A percentile compares a stretch with the other conserved stretches of the same genome.
phyloP scores from a whole-genome alignment of 1,140 invertebrate genomes.

The Nautilus pompilius region DNA sequence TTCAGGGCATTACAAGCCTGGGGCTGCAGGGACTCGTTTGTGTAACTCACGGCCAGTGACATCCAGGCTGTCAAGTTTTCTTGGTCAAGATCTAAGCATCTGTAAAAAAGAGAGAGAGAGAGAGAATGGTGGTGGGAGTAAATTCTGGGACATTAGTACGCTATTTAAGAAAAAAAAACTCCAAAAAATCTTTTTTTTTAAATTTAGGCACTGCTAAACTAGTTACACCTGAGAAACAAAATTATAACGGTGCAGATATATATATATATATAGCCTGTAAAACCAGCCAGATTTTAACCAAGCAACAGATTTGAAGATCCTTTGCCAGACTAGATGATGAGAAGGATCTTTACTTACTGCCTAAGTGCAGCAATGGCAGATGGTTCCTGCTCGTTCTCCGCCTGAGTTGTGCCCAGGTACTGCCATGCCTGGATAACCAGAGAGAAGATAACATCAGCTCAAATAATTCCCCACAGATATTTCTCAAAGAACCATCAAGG shows the following conservation, averaged over 20 bases:
- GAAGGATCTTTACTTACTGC: slow-evolving; percentile 62
- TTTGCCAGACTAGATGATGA: too few species aligned
- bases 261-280: too few species aligned
- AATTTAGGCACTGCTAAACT: too few species aligned
- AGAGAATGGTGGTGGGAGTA: too few species aligned
- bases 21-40: slow-evolving; percentile 76
- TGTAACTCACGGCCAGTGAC: slow-evolving; percentile 88
- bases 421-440: slow-evolving; percentile 57
- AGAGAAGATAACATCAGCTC: not conserved
- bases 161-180: not conserved
- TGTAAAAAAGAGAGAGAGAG: slow-evolving; percentile 47
- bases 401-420: slow-evolving; percentile 74
- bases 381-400: slow-evolving; percentile 88
- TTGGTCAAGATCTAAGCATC: slow-evolving; percentile 74
- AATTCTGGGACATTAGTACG: not conserved
- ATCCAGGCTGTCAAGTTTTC: slow-evolving; percentile 81
- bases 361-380: slow-evolving; percentile 84
- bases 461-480: too few species aligned
- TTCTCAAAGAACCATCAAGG: too few species aligned
- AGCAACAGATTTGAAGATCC: too few species aligned
- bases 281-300: too few species aligned
- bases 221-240: too few species aligned
- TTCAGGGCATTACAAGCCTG: slow-evolving; percentile 61
- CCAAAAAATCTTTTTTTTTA: not conserved
- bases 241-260: too few species aligned